These are phyloP conservation scores for Tinea pellionella DNA, from an alignment of 2,888 invertebrate genomes.

Conservation along the genomic window DNA sequence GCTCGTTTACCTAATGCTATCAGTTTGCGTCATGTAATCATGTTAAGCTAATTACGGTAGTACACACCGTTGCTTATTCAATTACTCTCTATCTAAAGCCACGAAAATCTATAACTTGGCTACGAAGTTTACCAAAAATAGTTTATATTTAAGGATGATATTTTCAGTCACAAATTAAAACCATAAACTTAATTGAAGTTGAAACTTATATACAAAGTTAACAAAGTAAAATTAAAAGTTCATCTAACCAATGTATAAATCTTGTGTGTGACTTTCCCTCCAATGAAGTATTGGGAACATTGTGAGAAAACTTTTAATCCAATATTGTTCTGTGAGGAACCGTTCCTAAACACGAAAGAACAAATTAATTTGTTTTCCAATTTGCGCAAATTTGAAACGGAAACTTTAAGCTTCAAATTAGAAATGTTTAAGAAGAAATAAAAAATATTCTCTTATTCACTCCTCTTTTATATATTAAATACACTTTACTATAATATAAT, in stretches of 20 bases:
- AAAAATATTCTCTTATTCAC: background rate
- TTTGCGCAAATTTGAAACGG: constrained; percentile 11
- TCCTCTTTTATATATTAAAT: background rate
- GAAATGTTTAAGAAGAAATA: background rate
- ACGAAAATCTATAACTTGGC: too few relatives aligned
- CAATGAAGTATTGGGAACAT: background rate
- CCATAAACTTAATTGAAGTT: background rate
- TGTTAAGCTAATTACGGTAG: background rate
- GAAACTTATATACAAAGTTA: background rate
- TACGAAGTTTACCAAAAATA: too few relatives aligned
- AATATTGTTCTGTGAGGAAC: constrained; percentile 4
- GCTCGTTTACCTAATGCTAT: background rate
- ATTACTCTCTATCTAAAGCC: too few relatives aligned
- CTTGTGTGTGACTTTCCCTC: constrained; percentile 1
- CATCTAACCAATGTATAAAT: background rate
- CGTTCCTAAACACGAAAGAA: constrained; percentile 13
- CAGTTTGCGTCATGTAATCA: background rate
- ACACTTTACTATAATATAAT: too few relatives aligned
- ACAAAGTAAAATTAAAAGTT: background rate
- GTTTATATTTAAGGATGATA: too few relatives aligned
- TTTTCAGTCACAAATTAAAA: too few relatives aligned
- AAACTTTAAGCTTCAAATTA: constrained; percentile 7
- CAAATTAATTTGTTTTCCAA: constrained; percentile 12
- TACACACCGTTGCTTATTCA: background rate
- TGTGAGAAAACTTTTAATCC: constrained; percentile 10